These are phyloP conservation scores for Phoxinus phoxinus DNA, from an alignment of 2,113 vertebrate species.

Conservation along the genomic window DNA sequence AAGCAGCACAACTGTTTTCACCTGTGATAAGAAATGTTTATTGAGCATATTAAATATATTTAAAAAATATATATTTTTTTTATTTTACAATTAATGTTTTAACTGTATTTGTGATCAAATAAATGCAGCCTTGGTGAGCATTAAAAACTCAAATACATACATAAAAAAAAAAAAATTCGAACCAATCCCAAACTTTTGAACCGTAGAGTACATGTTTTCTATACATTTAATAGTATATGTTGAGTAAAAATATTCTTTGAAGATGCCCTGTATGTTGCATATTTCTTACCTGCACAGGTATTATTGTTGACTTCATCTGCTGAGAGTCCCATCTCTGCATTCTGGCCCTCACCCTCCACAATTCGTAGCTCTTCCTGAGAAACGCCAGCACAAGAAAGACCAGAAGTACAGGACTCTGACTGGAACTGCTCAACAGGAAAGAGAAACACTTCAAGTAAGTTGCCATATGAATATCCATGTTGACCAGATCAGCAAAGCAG, in stretches of 20 bases:
- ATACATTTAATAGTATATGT: too few species aligned
- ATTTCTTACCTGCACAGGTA: slow-evolving; percentile 84
- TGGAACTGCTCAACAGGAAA: slow-evolving; percentile 81
- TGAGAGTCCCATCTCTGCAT: slow-evolving; percentile 80
- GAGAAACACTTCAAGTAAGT: neutral
- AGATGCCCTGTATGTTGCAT: neutral
- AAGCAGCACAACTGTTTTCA: neutral
- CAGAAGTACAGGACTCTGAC: slow-evolving; percentile 84
- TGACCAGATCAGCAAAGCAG: neutral
- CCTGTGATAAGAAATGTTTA: neutral
- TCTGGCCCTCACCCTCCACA: slow-evolving; percentile 93
- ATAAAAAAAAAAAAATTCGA: neutral
- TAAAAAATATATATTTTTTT: too few species aligned
- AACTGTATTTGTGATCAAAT: neutral
- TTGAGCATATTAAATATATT: too few species aligned
- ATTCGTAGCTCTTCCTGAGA: slow-evolving; percentile 96
- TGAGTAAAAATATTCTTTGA: too few species aligned
- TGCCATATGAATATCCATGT: neutral
- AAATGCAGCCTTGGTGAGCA: neutral
- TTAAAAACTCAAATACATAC: neutral
- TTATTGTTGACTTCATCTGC: slow-evolving; percentile 98
- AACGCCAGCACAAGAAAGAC: slow-evolving; percentile 85
- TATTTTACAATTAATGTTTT: neutral
- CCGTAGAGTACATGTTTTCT: too few species aligned
- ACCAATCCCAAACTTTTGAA: neutral